Evolutionary conservation across 2,113 vertebrate genomes (phyloP).

Genomic region (Monopterus albus): DNA sequence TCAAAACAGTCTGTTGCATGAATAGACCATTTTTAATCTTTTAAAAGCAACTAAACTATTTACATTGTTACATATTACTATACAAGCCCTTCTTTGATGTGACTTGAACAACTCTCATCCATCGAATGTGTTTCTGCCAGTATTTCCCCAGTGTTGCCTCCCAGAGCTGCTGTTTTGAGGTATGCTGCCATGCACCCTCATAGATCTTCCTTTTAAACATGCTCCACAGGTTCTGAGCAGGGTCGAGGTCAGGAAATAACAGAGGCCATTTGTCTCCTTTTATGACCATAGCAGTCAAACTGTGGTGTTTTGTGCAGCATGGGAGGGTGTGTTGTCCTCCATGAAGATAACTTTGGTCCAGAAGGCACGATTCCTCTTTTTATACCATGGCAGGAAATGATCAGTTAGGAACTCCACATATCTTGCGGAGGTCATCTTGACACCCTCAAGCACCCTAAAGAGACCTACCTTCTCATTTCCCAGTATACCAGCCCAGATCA

Average conservation of each 20-base stretch:
- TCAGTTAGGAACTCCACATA: not conserved
- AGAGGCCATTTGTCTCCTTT: not conserved
- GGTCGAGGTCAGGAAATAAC: not conserved
- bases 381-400: not conserved
- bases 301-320: not conserved
- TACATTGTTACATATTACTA: too few relatives aligned
- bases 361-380: not conserved
- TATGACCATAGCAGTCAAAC: slow-evolving; percentile 4
- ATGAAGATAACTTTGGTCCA: not conserved
- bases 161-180: slow-evolving; percentile 10
- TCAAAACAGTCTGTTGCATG: too few relatives aligned
- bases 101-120: too few relatives aligned
- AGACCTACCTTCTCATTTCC: not conserved
- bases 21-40: too few relatives aligned
- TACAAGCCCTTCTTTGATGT: too few relatives aligned
- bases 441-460: not conserved
- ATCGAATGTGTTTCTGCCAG: too few relatives aligned
- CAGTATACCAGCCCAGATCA: not conserved
- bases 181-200: not conserved
- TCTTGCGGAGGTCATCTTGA: not conserved
- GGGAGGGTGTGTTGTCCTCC: not conserved
- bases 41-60: too few relatives aligned
- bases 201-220: slow-evolving; percentile 1
- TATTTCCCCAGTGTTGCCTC: not conserved
- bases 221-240: not conserved